Percentiles rank a stretch among this genome's conserved stretches.
These are phyloP conservation scores for Oryzias curvinotus DNA, from an alignment of 2,113 vertebrate genomes.

Conservation along the genomic window DNA sequence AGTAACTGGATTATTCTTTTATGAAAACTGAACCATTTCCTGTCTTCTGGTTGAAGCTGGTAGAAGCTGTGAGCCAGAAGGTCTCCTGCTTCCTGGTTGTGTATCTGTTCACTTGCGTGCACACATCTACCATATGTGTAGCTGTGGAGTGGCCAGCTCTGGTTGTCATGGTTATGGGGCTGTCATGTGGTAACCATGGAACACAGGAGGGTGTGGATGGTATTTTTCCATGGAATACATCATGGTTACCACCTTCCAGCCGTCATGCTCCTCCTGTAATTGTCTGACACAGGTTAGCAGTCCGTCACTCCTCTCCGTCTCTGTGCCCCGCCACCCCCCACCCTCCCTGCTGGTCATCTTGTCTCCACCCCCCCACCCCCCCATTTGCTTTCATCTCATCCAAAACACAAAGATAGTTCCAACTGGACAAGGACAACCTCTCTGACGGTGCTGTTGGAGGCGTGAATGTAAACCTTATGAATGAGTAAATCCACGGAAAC, in stretches of 20 bases:
- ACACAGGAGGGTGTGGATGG: conserved; percentile 19
- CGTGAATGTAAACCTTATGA: too few species aligned
- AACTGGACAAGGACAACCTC: too few species aligned
- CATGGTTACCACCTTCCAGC: conserved; percentile 1
- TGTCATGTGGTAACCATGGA: conserved; percentile 52
- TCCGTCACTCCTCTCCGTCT: conserved; percentile 52
- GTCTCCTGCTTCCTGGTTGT: conserved; percentile 1
- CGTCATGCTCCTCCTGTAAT: conserved; percentile 20
- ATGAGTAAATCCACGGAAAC: too few species aligned
- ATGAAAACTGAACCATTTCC: too few species aligned
- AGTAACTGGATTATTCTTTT: too few species aligned
- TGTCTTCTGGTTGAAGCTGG: too few species aligned
- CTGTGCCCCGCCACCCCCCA: conserved; percentile 22
- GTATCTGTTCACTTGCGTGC: conserved; percentile 16
- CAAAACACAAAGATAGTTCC: too few species aligned
- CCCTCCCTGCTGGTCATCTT: not conserved
- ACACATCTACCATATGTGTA: conserved; percentile 18
- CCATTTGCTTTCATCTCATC: not conserved
- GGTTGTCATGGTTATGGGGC: conserved; percentile 73
- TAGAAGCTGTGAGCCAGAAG: too few species aligned
- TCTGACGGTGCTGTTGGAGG: too few species aligned
- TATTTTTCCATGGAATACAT: conserved; percentile 20
- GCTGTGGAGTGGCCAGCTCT: conserved; percentile 39
- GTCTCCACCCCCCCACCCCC: conserved; percentile 3
- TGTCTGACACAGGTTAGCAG: conserved; percentile 19